These are phyloP conservation scores for Cheilosia urbana DNA, from an alignment of 2,888 invertebrate species.

Conservation along the genomic window DNA sequence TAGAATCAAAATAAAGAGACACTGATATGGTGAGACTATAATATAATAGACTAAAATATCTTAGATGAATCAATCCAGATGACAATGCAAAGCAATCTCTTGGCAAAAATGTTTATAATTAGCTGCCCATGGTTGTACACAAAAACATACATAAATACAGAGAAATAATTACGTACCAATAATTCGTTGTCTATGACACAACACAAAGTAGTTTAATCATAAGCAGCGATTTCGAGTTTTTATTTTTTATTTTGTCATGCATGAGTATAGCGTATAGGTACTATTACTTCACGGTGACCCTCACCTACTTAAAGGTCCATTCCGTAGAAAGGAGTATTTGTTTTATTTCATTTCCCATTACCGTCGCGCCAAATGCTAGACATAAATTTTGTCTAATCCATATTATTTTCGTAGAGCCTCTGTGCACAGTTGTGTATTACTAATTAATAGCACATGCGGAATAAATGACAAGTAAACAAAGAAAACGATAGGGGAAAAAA, in stretches of 20 bases:
- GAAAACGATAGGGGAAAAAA: conserved; percentile 15
- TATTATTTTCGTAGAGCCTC: background rate
- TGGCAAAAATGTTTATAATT: conserved; percentile 53
- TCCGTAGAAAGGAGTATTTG: conserved; percentile 2
- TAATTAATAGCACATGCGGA: conserved; percentile 54
- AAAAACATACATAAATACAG: conserved; percentile 20
- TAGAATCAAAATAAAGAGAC: background rate
- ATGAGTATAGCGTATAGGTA: background rate
- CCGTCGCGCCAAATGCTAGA: conserved; percentile 31
- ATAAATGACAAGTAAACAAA: conserved; percentile 71
- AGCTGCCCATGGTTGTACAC: conserved; percentile 14
- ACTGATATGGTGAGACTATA: background rate
- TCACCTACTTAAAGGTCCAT: conserved; percentile 42
- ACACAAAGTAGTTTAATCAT: conserved; percentile 15
- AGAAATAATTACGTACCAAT: conserved; percentile 26
- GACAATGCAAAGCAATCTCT: conserved; percentile 9
- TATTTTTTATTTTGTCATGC: conserved; percentile 1
- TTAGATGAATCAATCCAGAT: conserved; percentile 42
- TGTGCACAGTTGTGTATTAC: background rate
- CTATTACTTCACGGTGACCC: conserved; percentile 44
- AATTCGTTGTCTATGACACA: conserved; percentile 42
- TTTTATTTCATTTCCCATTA: conserved; percentile 13
- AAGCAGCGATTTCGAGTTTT: background rate
- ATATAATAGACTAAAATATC: conserved; percentile 33
- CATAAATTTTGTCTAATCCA: background rate